Base-by-base conservation (phyloP, 2,888 invertebrate genomes). In the Trachelus troglodyta region DNA sequence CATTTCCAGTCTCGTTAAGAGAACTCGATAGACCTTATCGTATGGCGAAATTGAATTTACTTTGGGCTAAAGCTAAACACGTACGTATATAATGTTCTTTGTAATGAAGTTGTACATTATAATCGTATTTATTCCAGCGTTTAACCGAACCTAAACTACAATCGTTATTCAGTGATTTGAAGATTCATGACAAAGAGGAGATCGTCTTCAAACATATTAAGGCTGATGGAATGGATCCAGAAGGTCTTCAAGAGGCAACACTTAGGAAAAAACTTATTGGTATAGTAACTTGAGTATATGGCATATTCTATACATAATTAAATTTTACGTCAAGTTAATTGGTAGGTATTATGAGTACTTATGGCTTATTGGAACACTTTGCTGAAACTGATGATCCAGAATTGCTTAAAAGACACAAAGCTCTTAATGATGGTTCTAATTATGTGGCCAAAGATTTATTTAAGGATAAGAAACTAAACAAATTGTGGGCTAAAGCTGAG, bases 171-270 rank as follows among this genome's bases (percentile, higher is more conserved):
- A 96, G 96, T 89, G 98, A 98, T 88, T 92, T 98, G 11, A 97
- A 96, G 92, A 94, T 98, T 73, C 98, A 98, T 81, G 98, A 98
- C 88, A 98, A 98, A 92, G 96, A 97, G 91, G 98, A 98, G 92
- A 93, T 98, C 68, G 94, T 95, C 0, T 94, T 95, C 90, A 98
- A 98, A 90, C 95, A 96, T 87, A 91, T 96, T 3, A 96, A 95
- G 88, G 93, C 95, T 73, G 97, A 98, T 85, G 96, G 96, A 34
- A 94, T 95, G 81, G 98, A 98, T 90, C 96, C 96, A 85, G 97
- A 97, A 87, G 98, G 98, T 0, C 88, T 96, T 11, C 95, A 95
- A 88, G 98, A 97, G 90, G 96, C 97, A 0, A 95, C 95, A 85
- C 88, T 98, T 69, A 92, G 98, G 31, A 95, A 95, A 77, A 97